Base-by-base conservation (phyloP, 2,888 invertebrate species). In the Aphodius sticticus region DNA sequence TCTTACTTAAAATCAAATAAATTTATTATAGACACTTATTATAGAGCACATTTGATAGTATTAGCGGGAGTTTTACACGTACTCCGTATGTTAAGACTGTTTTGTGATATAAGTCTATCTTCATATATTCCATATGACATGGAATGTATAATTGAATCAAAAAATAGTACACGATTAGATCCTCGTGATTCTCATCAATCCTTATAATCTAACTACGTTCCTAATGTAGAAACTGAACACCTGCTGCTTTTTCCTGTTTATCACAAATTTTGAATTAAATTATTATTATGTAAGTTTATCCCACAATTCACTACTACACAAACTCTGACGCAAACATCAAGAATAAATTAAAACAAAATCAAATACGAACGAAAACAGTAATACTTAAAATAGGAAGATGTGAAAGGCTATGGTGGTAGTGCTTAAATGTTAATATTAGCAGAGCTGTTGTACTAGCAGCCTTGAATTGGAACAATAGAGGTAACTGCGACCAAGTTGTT, bases 401-500 rank as follows among this genome's bases (percentile, higher is more conserved):
- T 53, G 53, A 12, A 53, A 53, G 36, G 36, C 26, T 6, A 26
- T 74, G n/a, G 6, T 74, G 70, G 15, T 16, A 70, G 70, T 74
- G 37, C 35, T 12, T 36, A 36, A 76, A 1, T 14, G 35, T 35
- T 15, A 15, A 16, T 9, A 12, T 15, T 69, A 78, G 70, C 26
- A 76, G 79, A 81, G 78, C 79, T 76, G 79, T 77, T 74, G 16
- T 53, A 15, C 26, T 53, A 36, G 79, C 79, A 79, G 79, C 16
- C 79, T 76, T 78, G 69, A 36, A 76, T 78, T n/a, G n/a, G n/a
- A n/a, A n/a, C n/a, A n/a, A n/a, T n/a, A n/a, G n/a, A n/a, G 81
- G 81, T 81, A 81, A 81, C 81, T 78, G 81, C 78, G 81, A 81
- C 81, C 81, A 78, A 76, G 76, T 76, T 70, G 76, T 76, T 77